Base-by-base conservation (phyloP, 2,797 vertebrate species). In the Micrastur ruficollis region DNA sequence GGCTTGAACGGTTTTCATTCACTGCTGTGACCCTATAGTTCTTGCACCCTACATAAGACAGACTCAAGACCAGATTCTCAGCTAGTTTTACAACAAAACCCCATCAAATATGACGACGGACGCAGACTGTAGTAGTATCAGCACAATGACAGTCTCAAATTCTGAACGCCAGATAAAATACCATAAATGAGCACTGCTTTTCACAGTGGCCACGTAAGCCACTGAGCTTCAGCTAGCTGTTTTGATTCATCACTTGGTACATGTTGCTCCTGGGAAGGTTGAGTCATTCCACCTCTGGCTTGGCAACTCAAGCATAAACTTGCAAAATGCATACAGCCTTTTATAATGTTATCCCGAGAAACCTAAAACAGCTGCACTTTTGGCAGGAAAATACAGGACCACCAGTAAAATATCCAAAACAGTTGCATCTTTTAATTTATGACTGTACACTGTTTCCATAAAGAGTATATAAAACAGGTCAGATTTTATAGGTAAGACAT, bases 351-450 rank as follows among this genome's bases (percentile, higher is more conserved):
- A 98, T 96, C 97, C 98, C 9, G 91, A 98, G 97, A 98, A 98
- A 98, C 96, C 90, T 93, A 91, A 98, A 98, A 66, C 98, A 98
- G 98, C 98, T 98, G 98, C 96, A 92, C 90, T 76, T 86, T 93
- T 98, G 98, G 98, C 98, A 98, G 94, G 93, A 95, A 98, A 97
- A 96, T 93, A 93, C 81, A 96, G 86, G 97, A 97, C 98, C 98
- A 98, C 98, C 98, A 97, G 97, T 97, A 98, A 98, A 98, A 98
- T 94, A 98, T 95, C 97, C 97, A 86, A 93, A 98, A 97, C 97
- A 97, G 97, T 98, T 98, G 97, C 98, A 98, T 98, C 98, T 98
- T 98, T 97, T 98, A 98, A 98, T 98, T 98, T 98, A 98, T 93
- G 95, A 92, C 95, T 79, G 78, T 90, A 95, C 93, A 81, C 94